These are phyloP conservation scores for Cromileptes altivelis DNA, from an alignment of 2,113 vertebrate genomes.

Conservation along the genomic window DNA sequence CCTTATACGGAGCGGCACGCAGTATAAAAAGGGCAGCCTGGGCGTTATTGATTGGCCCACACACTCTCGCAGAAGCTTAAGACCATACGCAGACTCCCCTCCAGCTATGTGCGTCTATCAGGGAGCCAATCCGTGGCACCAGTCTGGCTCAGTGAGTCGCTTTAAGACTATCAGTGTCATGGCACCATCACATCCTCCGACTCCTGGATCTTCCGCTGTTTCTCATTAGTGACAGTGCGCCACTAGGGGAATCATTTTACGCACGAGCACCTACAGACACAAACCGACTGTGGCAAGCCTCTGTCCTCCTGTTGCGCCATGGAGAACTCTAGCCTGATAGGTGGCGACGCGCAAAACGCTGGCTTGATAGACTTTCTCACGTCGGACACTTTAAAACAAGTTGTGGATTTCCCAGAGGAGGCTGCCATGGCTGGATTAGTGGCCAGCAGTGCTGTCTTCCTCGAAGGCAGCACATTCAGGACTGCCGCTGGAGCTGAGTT, in stretches of 20 bases:
- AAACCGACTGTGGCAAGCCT: conserved; percentile 36
- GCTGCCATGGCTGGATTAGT: conserved; percentile 36
- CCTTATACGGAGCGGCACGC: not conserved
- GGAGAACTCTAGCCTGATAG: conserved; percentile 74
- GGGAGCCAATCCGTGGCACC: conserved; percentile 63
- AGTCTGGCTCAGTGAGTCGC: conserved; percentile 53
- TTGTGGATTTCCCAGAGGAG: conserved; percentile 11
- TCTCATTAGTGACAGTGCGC: conserved; percentile 57
- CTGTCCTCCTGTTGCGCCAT: conserved; percentile 72
- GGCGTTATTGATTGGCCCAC: conserved; percentile 51
- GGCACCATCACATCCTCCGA: conserved; percentile 51
- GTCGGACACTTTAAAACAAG: conserved; percentile 39
- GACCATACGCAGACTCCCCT: conserved; percentile 54
- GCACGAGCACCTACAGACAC: conserved; percentile 50
- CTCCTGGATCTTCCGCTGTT: conserved; percentile 31
- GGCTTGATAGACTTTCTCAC: conserved; percentile 38
- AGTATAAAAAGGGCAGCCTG: conserved; percentile 22
- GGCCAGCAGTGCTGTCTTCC: conserved; percentile 45
- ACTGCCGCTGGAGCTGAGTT: conserved; percentile 47
- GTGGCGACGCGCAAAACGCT: conserved; percentile 11
- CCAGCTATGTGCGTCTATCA: conserved; percentile 31
- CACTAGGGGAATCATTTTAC: conserved; percentile 61
- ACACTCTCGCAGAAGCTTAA: conserved; percentile 4
- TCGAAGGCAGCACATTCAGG: conserved; percentile 34
- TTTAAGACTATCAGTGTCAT: conserved; percentile 50